Base-by-base conservation (phyloP, 2,888 invertebrate species). In the Morpho deidamia region DNA sequence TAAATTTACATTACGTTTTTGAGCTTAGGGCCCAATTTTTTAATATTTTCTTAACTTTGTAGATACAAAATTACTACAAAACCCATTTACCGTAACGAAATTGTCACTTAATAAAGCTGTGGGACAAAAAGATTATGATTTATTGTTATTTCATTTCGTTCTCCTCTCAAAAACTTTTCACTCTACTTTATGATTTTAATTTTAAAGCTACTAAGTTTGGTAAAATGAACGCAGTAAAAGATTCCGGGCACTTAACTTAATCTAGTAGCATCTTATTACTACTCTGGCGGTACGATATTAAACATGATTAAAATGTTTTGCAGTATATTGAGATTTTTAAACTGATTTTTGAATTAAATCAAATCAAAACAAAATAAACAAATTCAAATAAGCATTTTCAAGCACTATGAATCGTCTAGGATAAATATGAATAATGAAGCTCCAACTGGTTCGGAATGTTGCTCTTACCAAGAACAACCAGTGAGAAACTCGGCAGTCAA, bases 11-110 rank as follows among this genome's bases (percentile, higher is more conserved):
- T 11, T 34, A 44, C 12, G 34, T 48, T 40, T 33, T 33, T 33
- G 48, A 48, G 40, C 33, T 33, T 37, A 46, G 46, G 38, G 43
- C 33, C 34, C n/a, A 14, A 51, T 40, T 32, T 46, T 53, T 53
- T 43, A 47, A 47, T 43, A 43, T 33, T 43, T 47, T 39, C 43
- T 53, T 47, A 47, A 39, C 47, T 39, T 47, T 47, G 47, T 53
- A 48, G 37, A 47, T 43, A 44, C 11, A 34, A 53, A 33, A 48
- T 48, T 48, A 43, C 43, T 43, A 39, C 39, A 37, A 32, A 46
- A 56, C 50, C 53, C 56, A 50, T 53, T 53, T 46, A 56, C 43
- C 43, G 8, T 50, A 53, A 56, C 43, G 43, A 47, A 45, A 53
- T 14, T 46, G 49, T 53, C 56, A 53, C 44, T 46, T 47, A n/a